Evolutionary conservation across 2,888 invertebrate genomes (phyloP).

Genomic region (Lithophane socia): DNA sequence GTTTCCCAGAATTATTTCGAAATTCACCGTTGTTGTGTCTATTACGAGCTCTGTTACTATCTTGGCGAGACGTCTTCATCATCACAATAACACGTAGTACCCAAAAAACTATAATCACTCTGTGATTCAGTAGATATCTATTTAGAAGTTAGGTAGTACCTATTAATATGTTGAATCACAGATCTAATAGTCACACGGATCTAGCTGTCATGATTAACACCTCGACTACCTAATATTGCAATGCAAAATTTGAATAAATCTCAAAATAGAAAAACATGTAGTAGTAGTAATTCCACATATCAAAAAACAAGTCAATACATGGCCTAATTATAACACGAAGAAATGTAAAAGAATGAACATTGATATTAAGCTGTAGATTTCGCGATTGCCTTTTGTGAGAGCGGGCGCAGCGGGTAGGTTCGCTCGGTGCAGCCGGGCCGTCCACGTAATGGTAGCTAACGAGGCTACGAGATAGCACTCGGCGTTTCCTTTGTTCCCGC

Average conservation of each 20-base stretch:
- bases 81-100: slow-evolving; percentile 35
- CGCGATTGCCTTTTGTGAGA: slow-evolving; percentile 38
- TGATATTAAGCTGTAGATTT: slow-evolving; percentile 50
- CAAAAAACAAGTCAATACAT: slow-evolving; percentile 9
- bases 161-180: slow-evolving; percentile 42
- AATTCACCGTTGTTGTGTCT: slow-evolving; percentile 61
- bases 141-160: slow-evolving; percentile 30
- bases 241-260: slow-evolving; percentile 13
- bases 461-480: slow-evolving; percentile 72
- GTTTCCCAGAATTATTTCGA: slow-evolving; percentile 62
- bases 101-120: slow-evolving; percentile 22
- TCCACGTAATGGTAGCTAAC: slow-evolving; percentile 68
- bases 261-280: slow-evolving; percentile 1
- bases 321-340: slow-evolving; percentile 27
- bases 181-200: slow-evolving; percentile 41
- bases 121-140: slow-evolving; percentile 47
- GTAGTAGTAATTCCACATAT: not conserved
- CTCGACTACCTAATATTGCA: slow-evolving; percentile 11
- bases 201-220: slow-evolving; percentile 30
- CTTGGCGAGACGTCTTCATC: slow-evolving; percentile 25
- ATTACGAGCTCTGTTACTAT: slow-evolving; percentile 43
- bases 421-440: slow-evolving; percentile 30
- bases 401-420: slow-evolving; percentile 41
- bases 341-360: slow-evolving; percentile 42
- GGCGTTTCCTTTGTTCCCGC: slow-evolving; percentile 75